phyloP scores from a whole-genome alignment of 1,140 invertebrate genomes.

The Lepidostoma basale region DNA sequence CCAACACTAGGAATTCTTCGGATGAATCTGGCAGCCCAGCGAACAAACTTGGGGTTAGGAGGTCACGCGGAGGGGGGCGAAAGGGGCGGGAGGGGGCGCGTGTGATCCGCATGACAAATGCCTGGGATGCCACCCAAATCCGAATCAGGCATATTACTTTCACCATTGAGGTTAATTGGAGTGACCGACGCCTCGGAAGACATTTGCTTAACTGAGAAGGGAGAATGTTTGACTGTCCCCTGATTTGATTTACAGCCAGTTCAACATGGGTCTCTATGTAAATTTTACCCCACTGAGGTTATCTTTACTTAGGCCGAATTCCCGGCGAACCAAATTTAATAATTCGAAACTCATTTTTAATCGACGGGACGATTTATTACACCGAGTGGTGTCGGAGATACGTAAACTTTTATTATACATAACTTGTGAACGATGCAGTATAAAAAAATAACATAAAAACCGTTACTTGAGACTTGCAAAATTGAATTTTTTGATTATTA shows the following conservation, averaged over 20 bases:
- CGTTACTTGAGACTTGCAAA: background rate
- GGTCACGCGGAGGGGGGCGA: background rate
- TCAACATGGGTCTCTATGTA: constrained; percentile 3
- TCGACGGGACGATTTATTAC: background rate
- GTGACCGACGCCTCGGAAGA: constrained; percentile 40
- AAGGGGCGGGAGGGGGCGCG: background rate
- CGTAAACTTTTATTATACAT: background rate
- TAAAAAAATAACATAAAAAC: constrained; percentile 3
- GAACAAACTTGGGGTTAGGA: background rate
- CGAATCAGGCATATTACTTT: constrained; percentile 40
- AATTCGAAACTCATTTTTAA: constrained; percentile 9
- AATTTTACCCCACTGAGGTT: constrained; percentile 2
- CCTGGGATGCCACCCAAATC: constrained; percentile 27
- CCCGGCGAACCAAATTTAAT: background rate
- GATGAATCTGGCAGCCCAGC: constrained; percentile 1
- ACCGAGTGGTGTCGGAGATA: background rate
- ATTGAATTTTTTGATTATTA: constrained; percentile 25
- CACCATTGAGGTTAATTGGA: constrained; percentile 43
- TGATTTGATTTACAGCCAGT: constrained; percentile 37
- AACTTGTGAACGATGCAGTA: constrained; percentile 3
- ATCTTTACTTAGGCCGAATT: constrained; percentile 5
- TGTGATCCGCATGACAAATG: constrained; percentile 42
- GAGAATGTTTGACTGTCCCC: constrained; percentile 19
- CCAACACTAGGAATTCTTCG: background rate
- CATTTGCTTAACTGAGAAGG: constrained; percentile 17